Conservation (phyloP, 1,140 invertebrate genomes). For the Eurytemora carolleeae region DNA sequence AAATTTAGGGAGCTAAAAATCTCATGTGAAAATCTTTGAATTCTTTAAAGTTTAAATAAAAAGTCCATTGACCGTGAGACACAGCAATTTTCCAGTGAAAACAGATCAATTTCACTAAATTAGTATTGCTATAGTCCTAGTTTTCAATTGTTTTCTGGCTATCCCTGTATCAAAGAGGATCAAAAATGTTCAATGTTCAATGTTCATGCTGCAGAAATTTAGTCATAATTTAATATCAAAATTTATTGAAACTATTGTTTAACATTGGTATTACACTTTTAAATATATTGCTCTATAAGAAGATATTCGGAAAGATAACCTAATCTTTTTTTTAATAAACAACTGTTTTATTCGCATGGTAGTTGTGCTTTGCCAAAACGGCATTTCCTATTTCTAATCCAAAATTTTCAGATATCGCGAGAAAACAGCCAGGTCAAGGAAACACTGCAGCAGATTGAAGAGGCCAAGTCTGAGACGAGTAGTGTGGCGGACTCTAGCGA, state of each 20-base stretch:
- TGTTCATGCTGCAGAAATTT: too few species aligned
- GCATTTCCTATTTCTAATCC: background rate
- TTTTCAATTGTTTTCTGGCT: too few species aligned
- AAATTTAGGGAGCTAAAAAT: background rate
- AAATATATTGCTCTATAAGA: background rate
- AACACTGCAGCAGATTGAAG: background rate
- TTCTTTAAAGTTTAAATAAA: background rate
- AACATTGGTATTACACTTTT: background rate
- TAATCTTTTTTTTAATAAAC: background rate
- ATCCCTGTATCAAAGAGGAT: too few species aligned
- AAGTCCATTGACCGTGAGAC: too few species aligned
- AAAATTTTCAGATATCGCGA: background rate
- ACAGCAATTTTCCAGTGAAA: too few species aligned
- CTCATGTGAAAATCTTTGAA: background rate
- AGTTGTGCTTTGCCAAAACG: background rate
- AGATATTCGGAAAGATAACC: background rate
- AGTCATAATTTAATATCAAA: background rate
- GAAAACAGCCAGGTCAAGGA: background rate
- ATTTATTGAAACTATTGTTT: background rate
- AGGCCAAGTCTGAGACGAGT: too few species aligned
- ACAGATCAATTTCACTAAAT: too few species aligned
- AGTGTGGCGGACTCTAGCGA: too few species aligned
- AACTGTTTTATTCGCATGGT: background rate
- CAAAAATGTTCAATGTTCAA: too few species aligned
- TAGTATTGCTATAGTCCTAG: too few species aligned